A percentile compares a stretch with the other conserved stretches of the same genome.
phyloP scores from a whole-genome alignment of 2,888 invertebrate species.

The Lepidocyrtoides sp. region DNA sequence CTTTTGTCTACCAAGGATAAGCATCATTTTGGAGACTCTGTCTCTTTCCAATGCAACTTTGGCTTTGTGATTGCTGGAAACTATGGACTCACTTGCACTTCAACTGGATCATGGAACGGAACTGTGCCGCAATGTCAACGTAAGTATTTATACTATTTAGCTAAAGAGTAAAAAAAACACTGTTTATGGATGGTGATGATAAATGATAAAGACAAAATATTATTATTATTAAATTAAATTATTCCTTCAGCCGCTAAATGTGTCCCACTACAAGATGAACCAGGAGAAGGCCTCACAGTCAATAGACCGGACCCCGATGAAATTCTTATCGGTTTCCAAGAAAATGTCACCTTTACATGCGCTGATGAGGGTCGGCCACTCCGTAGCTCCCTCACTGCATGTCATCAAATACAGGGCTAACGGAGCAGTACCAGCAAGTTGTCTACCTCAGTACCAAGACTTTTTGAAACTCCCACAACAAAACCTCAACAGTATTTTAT shows the following conservation, averaged over 20 bases:
- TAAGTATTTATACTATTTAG: conserved; percentile 71
- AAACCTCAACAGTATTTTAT: conserved; percentile 92
- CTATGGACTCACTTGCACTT: conserved; percentile 94
- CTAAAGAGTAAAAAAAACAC: no score
- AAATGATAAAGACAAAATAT: no score
- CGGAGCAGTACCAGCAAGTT: conserved; percentile 94
- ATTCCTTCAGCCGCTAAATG: conserved; percentile 92
- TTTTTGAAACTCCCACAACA: conserved; percentile 91
- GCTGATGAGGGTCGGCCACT: conserved; percentile 92
- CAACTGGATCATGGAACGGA: conserved; percentile 97
- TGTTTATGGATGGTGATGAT: no score
- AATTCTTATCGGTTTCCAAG: conserved; percentile 95
- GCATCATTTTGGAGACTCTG: conserved; percentile 96
- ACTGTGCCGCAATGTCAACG: conserved; percentile 97
- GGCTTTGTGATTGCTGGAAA: conserved; percentile 97
- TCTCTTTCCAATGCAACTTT: conserved; percentile 97
- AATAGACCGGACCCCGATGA: conserved; percentile 93
- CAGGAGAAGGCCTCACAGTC: conserved; percentile 94
- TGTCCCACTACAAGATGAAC: conserved; percentile 95
- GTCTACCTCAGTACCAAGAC: conserved; percentile 95
- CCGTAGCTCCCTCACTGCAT: conserved; percentile 93
- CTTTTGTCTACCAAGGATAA: conserved; percentile 93
- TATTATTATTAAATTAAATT: no score
- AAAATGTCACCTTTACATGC: conserved; percentile 96
- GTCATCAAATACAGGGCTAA: conserved; percentile 95